These are phyloP conservation scores for Pocillopora verrucosa DNA, from an alignment of 64 coral and sea anemone genomes.

Conservation along the genomic window DNA sequence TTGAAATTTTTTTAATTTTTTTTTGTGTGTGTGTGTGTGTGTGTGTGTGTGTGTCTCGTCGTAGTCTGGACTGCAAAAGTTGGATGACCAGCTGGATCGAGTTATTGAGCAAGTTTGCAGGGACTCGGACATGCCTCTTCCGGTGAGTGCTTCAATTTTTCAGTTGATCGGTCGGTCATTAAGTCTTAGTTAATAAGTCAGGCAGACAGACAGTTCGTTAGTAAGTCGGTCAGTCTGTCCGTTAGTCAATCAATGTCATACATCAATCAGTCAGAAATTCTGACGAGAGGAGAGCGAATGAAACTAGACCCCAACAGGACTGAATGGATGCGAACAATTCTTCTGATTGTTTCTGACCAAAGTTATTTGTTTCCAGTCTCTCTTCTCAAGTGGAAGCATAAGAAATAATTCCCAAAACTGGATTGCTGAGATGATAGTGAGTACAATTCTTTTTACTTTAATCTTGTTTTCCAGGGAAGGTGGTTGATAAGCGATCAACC, in stretches of 20 bases:
- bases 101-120: slow-evolving; percentile 78
- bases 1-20: not conserved
- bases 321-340: too few species aligned
- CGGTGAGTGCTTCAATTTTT: slow-evolving; percentile 49
- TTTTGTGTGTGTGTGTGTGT: not conserved
- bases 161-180: not conserved
- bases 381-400: slow-evolving; percentile 63
- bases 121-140: slow-evolving; percentile 76
- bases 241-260: not conserved
- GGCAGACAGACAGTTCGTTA: not conserved
- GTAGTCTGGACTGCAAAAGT: slow-evolving; percentile 66
- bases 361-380: slow-evolving; percentile 52
- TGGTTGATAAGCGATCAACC: too few species aligned
- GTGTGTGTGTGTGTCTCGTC: not conserved
- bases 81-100: slow-evolving; percentile 84
- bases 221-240: not conserved
- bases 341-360: not conserved
- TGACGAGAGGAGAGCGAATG: not conserved
- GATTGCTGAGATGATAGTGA: slow-evolving; percentile 88
- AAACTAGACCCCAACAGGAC: not conserved
- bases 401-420: slow-evolving; percentile 77
- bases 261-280: not conserved
- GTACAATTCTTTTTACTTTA: not conserved
- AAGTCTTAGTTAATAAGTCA: not conserved
- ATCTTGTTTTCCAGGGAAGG: not conserved